These are phyloP conservation scores for Dicaeum eximium DNA, from an alignment of 2,113 vertebrate species.

Conservation along the genomic window DNA sequence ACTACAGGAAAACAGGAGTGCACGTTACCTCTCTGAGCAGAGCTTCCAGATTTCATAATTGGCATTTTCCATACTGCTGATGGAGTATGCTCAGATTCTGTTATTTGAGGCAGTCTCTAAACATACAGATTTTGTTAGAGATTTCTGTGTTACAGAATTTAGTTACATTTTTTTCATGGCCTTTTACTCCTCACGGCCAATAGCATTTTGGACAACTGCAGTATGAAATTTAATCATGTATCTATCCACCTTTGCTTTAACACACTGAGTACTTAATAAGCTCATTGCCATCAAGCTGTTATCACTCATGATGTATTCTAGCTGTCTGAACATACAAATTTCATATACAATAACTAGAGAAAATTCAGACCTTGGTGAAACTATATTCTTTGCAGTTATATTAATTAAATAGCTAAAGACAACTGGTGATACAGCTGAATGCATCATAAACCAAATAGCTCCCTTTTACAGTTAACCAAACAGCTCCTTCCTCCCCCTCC, in stretches of 20 bases:
- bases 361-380: constrained; percentile 1
- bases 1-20: background rate
- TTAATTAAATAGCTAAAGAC: constrained; percentile 53
- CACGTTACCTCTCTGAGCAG: background rate
- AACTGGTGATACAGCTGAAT: constrained; percentile 48
- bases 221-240: background rate
- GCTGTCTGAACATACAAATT: background rate
- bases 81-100: background rate
- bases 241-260: background rate
- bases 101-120: background rate
- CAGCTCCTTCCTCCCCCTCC: constrained; percentile 54
- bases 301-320: background rate
- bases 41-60: background rate
- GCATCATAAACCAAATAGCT: constrained; percentile 63
- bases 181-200: background rate
- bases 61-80: background rate
- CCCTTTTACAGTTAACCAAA: constrained; percentile 38
- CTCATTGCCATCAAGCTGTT: background rate
- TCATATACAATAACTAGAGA: background rate
- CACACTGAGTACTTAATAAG: background rate
- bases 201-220: background rate
- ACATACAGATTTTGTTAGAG: background rate
- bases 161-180: background rate
- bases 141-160: background rate
- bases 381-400: background rate